Conservation (phyloP, 2,888 invertebrate species). For the Ashinkailepas kermadecensis region DNA sequence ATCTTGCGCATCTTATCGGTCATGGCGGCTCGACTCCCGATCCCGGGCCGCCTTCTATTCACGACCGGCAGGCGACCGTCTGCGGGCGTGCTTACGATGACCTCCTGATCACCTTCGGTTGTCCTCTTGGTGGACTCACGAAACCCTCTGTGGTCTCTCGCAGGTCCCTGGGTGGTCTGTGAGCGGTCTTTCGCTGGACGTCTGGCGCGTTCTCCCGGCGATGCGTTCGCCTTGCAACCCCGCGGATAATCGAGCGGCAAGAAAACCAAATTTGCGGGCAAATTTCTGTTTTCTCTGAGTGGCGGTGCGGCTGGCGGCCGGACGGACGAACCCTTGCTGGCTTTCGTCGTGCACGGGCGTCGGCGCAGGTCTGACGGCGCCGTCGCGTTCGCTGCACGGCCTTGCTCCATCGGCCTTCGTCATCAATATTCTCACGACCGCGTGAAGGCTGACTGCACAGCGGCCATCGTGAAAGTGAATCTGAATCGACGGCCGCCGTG, state of each 20-base stretch:
- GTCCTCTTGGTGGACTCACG: no score
- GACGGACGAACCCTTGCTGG: not conserved
- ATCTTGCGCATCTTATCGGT: not conserved
- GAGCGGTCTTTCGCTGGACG: no score
- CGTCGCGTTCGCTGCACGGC: not conserved
- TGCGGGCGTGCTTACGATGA: no score
- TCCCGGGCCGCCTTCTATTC: not conserved
- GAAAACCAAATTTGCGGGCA: slow-evolving; percentile 19
- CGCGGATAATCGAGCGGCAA: not conserved
- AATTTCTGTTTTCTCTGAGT: not conserved
- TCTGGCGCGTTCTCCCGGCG: not conserved
- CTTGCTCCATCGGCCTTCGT: not conserved
- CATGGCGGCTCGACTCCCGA: not conserved
- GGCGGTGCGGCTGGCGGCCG: not conserved
- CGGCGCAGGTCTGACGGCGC: not conserved
- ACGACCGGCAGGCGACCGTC: no score
- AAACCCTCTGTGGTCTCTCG: no score
- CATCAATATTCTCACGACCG: not conserved
- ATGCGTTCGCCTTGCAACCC: not conserved
- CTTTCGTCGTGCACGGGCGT: not conserved
- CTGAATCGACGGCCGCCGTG: not conserved
- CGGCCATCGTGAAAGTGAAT: not conserved
- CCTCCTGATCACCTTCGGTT: no score
- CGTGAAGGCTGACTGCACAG: not conserved
- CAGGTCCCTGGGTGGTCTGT: no score